Evolutionary conservation across 2,113 vertebrate species (phyloP).

Genomic region (Solea senegalensis): DNA sequence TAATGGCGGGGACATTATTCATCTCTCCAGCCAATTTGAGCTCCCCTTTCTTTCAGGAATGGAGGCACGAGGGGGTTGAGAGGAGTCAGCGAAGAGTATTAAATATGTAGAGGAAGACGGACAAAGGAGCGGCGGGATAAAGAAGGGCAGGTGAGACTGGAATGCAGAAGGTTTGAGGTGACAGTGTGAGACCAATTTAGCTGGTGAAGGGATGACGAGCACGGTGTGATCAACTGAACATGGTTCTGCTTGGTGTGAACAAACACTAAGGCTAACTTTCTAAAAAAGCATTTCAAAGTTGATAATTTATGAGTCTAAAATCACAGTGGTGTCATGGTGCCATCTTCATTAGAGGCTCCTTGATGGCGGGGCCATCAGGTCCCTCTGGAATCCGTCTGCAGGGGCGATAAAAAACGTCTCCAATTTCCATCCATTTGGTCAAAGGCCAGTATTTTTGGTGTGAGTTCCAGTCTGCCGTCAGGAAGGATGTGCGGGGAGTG

Average conservation of each 20-base stretch:
- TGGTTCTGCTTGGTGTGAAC: background rate
- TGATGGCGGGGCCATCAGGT: slow-evolving; percentile 55
- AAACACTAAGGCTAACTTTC: background rate
- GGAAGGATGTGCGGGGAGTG: slow-evolving; percentile 59
- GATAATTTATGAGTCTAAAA: slow-evolving; percentile 52
- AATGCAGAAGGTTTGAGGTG: slow-evolving; percentile 47
- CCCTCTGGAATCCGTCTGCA: slow-evolving; percentile 33
- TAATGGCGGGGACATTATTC: slow-evolving; percentile 89
- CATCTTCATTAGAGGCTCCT: slow-evolving; percentile 71
- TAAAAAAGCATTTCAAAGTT: slow-evolving; percentile 1
- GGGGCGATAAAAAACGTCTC: slow-evolving; percentile 67
- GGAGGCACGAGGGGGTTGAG: slow-evolving; percentile 72
- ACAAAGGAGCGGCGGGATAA: slow-evolving; percentile 68
- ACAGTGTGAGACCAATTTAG: slow-evolving; percentile 35
- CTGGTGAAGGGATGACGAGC: slow-evolving; percentile 30
- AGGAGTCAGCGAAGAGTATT: slow-evolving; percentile 80
- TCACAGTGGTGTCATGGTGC: slow-evolving; percentile 52
- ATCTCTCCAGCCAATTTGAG: slow-evolving; percentile 84
- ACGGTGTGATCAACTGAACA: background rate
- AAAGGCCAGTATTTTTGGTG: slow-evolving; percentile 62
- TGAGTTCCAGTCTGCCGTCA: slow-evolving; percentile 63
- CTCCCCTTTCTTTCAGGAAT: slow-evolving; percentile 74
- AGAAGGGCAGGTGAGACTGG: slow-evolving; percentile 60
- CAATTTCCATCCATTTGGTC: slow-evolving; percentile 61
- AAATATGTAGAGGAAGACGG: slow-evolving; percentile 83